A percentile compares a stretch with the other conserved stretches of the same genome.
These are phyloP conservation scores for Chaenodraco wilsoni DNA, from an alignment of 2,797 vertebrate genomes.

Conservation along the genomic window DNA sequence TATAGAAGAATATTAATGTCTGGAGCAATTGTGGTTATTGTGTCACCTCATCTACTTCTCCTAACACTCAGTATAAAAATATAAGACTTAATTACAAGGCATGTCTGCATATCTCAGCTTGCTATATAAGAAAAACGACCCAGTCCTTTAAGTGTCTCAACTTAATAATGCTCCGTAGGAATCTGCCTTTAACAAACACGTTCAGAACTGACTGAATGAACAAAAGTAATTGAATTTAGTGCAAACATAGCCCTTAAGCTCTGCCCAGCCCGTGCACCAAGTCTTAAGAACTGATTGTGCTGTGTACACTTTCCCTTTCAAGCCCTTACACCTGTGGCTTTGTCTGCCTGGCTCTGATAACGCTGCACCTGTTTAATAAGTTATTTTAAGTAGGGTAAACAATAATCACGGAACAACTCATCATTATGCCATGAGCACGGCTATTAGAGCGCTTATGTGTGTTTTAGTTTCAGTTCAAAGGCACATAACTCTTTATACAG, in stretches of 20 bases:
- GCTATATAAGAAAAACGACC: not conserved
- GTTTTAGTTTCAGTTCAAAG: conserved; percentile 56
- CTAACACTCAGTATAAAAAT: conserved; percentile 23
- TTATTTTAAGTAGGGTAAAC: conserved; percentile 73
- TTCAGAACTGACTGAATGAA: conserved; percentile 4
- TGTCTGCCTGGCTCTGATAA: conserved; percentile 68
- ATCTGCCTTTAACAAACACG: conserved; percentile 64
- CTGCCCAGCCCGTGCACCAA: conserved; percentile 30
- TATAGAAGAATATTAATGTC: conserved; percentile 20
- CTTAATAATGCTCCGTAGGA: conserved; percentile 21
- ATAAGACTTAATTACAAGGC: conserved; percentile 43
- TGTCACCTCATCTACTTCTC: conserved; percentile 36
- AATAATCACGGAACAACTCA: conserved; percentile 71
- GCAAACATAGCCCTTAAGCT: conserved; percentile 48
- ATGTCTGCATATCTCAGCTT: conserved; percentile 27
- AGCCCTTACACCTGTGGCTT: conserved; percentile 78
- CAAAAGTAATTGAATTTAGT: conserved; percentile 56
- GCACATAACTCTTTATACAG: conserved; percentile 61
- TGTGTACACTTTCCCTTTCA: conserved; percentile 65
- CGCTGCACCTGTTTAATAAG: conserved; percentile 75
- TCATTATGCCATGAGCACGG: conserved; percentile 66
- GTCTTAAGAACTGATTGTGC: conserved; percentile 58
- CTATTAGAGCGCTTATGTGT: conserved; percentile 54
- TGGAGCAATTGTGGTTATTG: conserved; percentile 1
- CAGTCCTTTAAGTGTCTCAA: not conserved